Evolutionary conservation across 2,888 invertebrate species (phyloP).

Genomic region (Dinocampus coccinellae): DNA sequence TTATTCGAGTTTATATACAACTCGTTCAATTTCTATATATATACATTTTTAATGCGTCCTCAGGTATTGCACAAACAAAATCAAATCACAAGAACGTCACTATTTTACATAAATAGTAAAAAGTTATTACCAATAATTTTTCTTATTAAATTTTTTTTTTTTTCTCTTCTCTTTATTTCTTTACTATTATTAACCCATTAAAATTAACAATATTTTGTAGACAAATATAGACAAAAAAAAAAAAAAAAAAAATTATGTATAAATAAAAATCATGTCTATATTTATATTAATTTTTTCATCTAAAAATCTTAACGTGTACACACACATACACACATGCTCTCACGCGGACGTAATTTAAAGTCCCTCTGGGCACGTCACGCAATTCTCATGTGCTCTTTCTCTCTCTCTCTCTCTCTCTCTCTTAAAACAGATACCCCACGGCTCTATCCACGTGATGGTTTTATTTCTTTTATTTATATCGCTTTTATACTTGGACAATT

Average conservation of each 20-base stretch:
- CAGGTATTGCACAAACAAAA: slow-evolving; percentile 1
- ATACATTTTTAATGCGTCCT: background rate
- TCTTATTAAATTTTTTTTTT: background rate
- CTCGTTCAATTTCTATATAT: background rate
- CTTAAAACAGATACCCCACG: background rate
- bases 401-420: no score
- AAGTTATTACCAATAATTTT: background rate
- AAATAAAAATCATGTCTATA: background rate
- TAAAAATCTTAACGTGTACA: background rate
- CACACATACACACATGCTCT: background rate
- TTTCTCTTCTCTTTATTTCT: no score
- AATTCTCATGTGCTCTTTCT: background rate
- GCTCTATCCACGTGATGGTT: background rate
- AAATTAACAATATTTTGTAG: background rate
- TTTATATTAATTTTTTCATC: background rate
- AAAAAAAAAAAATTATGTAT: background rate
- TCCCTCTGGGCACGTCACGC: background rate
- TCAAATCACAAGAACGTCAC: background rate
- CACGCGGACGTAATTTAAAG: slow-evolving; percentile 2
- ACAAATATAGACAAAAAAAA: background rate
- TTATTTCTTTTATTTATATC: background rate
- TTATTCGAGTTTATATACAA: slow-evolving; percentile 6
- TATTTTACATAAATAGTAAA: background rate
- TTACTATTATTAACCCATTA: background rate
- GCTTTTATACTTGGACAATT: background rate